These are phyloP conservation scores for Lamellibrachia columna DNA, from an alignment of 2,888 invertebrate genomes.

Conservation along the genomic window DNA sequence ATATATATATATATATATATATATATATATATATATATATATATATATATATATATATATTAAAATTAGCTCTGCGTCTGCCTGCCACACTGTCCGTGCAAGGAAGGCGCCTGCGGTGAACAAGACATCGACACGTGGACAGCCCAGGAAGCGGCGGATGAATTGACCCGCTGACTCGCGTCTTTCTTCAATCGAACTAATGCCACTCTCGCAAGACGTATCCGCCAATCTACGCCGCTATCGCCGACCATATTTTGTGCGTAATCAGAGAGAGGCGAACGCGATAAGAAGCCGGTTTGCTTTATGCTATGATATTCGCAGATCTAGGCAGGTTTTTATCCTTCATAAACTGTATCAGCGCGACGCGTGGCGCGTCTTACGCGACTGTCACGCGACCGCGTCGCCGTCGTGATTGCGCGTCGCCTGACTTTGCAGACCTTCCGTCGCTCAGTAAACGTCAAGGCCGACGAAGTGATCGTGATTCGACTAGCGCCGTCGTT, in stretches of 20 bases:
- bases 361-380: not conserved
- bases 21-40: too few relatives aligned
- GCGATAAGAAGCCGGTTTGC: conserved; percentile 6
- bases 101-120: not conserved
- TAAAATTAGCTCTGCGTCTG: not conserved
- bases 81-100: not conserved
- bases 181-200: not conserved
- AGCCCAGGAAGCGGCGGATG: not conserved
- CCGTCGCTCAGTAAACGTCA: not conserved
- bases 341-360: not conserved
- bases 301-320: not conserved
- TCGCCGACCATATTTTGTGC: not conserved
- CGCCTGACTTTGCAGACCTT: not conserved
- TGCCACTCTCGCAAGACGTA: not conserved
- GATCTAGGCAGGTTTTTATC: not conserved
- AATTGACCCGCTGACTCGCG: not conserved
- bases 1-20: too few relatives aligned
- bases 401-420: not conserved
- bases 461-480: not conserved
- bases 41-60: too few relatives aligned
- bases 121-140: not conserved
- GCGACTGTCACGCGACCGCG: not conserved
- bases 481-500: not conserved
- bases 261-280: conserved; percentile 2
- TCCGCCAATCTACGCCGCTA: not conserved